Base-by-base conservation (phyloP, 2,113 vertebrate species). In the Alaudala cheleensis region DNA sequence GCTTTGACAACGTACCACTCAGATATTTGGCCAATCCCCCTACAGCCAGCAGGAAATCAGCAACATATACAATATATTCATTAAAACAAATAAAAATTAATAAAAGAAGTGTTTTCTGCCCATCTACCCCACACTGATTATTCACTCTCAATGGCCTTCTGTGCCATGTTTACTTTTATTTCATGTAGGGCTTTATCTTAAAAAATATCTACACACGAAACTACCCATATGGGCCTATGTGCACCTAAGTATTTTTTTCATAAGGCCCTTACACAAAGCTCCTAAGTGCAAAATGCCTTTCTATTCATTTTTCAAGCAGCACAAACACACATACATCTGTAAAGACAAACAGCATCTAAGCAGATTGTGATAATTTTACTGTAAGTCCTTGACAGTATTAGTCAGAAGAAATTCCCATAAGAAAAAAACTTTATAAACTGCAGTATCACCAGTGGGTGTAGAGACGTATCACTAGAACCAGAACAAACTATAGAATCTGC, bases 41-140 rank as follows among this genome's bases (percentile, higher is more conserved):
- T 58, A 94, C 61, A 92, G 86, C 61, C 82, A 91, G 93, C 70
- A 94, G 91, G 93, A 93, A 87, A 89, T 81, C 84, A 96, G 86
- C 87, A 92, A 81, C 11, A 90, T 39, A 88, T 44, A 95, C 31
- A 93, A 81, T 54, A 73, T 29, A 31, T 33, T 69, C 61, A 77
- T 85, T 92, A 93, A 93, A 91, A 94, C 29, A 96, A 90, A 84
- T 39, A 33, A 42, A 89, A 76, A 70, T 50, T 16, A 80, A 67
- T 80, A 62, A 85, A 94, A 34, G 13, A 79, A 87, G 26, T 29
- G 10, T 58, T 88, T 91, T 90, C 66, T 94, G 47, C 29, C 66
- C 70, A 87, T 57, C 45, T 58, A 56, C 12, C 74, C 78, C 58
- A 80, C 10, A 45, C 8, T 74, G 22, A 45, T 60, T 67, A 89